Conservation (phyloP, 2,113 vertebrate genomes). For the Malurus alboscapulatus region DNA sequence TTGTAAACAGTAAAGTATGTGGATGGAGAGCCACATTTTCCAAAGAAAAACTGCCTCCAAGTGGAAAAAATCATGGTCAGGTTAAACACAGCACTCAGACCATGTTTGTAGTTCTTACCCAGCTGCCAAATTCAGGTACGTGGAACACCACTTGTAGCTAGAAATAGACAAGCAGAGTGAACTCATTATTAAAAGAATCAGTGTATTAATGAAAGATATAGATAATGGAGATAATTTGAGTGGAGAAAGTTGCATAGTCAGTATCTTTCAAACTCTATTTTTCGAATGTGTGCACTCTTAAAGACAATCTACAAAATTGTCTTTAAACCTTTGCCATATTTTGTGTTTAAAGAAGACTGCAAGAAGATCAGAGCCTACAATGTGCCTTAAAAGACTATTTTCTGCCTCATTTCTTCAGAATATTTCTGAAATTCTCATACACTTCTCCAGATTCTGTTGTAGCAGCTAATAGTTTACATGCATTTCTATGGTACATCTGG, state of each 20-base stretch:
- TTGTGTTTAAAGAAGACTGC: background rate
- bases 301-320: background rate
- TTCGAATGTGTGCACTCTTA: background rate
- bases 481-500: background rate
- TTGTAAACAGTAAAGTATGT: background rate
- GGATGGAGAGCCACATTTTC: background rate
- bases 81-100: background rate
- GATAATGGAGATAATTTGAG: background rate
- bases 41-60: background rate
- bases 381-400: background rate
- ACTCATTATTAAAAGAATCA: background rate
- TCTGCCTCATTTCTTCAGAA: background rate
- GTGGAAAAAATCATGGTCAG: background rate
- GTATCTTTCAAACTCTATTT: background rate
- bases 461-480: background rate
- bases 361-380: background rate
- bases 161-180: background rate
- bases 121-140: background rate
- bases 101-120: background rate
- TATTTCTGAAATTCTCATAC: background rate
- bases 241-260: background rate
- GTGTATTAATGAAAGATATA: background rate
- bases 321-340: background rate
- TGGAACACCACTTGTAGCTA: background rate
- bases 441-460: background rate